Base-by-base conservation (phyloP, 1,140 invertebrate genomes). In the Saccostrea echinata region DNA sequence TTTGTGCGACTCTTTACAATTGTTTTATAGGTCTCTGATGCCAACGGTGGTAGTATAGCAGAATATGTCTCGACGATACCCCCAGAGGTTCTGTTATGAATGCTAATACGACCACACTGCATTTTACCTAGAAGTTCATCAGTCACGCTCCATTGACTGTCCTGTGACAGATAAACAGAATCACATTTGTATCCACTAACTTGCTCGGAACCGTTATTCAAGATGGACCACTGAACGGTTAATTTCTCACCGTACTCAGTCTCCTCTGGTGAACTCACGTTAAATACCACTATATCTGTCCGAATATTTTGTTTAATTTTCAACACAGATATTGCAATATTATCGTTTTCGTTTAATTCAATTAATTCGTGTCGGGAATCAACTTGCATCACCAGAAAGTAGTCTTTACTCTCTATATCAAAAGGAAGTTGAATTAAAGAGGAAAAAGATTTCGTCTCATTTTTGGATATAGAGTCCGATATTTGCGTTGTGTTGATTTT, bases 361-460 rank as follows among this genome's bases (percentile, higher is more conserved):
- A 53, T 43, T 24, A 85, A 24, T 18, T n/a, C 30, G 35, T 85
- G n/a, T 21, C 84, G 55, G 43, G 55, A 64, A 35, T 85, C 84
- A 21, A 85, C 51, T 64, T 64, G 33, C 33, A 85, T 51, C 13
- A 85, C 43, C n/a, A 85, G n/a, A 64, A 85, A 85, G 35, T 85
- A 85, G n/a, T 85, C 64, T 68, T n/a, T 85, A 35, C 57, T 85
- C 24, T 85, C 21, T 4, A 85, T 24, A 68, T 85, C 57, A 64
- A 35, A 35, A 21, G 84, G 84, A 68, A 85, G 55, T 21, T 61
- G 55, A 6, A 61, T n/a, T 21, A 61, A 21, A 4, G 55, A 61
- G 6, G 55, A 61, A 61, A n/a, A 0, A 61, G 13, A 61, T 61
- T 6, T 61, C n/a, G 55, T 21, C n/a, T 16, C 55, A 61, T 61